Evolutionary conservation across 2,797 vertebrate species (phyloP).

Genomic region (Anabas testudineus): DNA sequence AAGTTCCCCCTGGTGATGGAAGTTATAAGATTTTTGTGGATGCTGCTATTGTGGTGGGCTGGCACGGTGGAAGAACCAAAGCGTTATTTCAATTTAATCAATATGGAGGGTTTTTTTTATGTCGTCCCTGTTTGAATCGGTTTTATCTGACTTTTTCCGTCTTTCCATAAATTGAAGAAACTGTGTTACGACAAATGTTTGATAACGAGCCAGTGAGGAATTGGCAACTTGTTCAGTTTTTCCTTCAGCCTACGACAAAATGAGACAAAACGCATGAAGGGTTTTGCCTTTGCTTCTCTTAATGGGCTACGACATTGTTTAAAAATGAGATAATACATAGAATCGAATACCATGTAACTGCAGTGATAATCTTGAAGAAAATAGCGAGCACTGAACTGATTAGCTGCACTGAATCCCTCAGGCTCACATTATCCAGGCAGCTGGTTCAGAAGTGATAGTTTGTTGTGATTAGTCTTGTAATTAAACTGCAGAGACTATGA

Average conservation of each 20-base stretch:
- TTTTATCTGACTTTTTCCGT: constrained; percentile 7
- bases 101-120: not conserved
- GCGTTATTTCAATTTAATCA: not conserved
- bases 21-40: constrained; percentile 18
- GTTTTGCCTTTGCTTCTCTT: not conserved
- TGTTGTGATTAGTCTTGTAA: constrained; percentile 83
- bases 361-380: constrained; percentile 53
- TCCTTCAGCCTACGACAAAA: not conserved
- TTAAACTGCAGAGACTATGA: constrained; percentile 80
- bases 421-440: constrained; percentile 58
- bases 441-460: constrained; percentile 72
- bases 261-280: constrained; percentile 1
- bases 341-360: constrained; percentile 29
- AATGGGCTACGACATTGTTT: constrained; percentile 30
- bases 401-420: constrained; percentile 71
- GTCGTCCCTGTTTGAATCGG: not conserved
- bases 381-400: constrained; percentile 61
- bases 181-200: not conserved
- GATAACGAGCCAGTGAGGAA: not conserved
- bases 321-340: constrained; percentile 40
- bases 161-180: constrained; percentile 1
- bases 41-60: constrained; percentile 13
- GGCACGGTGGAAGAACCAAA: not conserved
- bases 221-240: not conserved
- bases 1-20: constrained; percentile 43